These are phyloP conservation scores for Momotus momota DNA, from an alignment of 2,797 vertebrate species.

Conservation along the genomic window DNA sequence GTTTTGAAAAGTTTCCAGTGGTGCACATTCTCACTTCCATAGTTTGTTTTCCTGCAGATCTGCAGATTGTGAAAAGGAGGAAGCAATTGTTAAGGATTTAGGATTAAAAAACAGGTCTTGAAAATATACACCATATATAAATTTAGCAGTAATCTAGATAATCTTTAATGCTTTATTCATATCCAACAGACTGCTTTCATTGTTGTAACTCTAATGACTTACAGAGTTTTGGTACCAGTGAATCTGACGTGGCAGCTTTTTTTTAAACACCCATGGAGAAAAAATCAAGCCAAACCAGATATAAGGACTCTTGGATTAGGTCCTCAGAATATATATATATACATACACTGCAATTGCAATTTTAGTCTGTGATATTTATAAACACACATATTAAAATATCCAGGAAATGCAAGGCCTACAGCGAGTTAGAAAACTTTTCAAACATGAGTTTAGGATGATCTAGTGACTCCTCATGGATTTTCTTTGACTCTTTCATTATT, in stretches of 20 bases:
- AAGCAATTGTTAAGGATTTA: not conserved
- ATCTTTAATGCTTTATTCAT: not conserved
- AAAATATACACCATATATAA: not conserved
- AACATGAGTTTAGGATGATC: not conserved
- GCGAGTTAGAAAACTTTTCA: not conserved
- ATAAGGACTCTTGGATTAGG: not conserved
- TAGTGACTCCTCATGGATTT: not conserved
- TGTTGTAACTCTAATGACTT: not conserved
- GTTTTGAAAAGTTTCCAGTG: not conserved
- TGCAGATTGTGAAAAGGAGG: not conserved
- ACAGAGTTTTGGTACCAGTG: not conserved
- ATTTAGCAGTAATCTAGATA: not conserved
- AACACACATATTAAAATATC: not conserved
- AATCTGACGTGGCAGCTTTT: not conserved
- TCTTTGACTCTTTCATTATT: not conserved
- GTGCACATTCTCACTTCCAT: not conserved
- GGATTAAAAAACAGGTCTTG: not conserved
- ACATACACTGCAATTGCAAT: not conserved
- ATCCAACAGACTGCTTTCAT: not conserved
- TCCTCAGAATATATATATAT: not conserved
- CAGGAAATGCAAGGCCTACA: not conserved
- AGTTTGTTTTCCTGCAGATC: not conserved
- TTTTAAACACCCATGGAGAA: fast-evolving
- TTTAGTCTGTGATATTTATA: not conserved
- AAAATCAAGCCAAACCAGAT: not conserved